A percentile compares a stretch with the other conserved stretches of the same genome.
Conservation (phyloP, 1,140 invertebrate species). For the Lordiphosa collinella region DNA sequence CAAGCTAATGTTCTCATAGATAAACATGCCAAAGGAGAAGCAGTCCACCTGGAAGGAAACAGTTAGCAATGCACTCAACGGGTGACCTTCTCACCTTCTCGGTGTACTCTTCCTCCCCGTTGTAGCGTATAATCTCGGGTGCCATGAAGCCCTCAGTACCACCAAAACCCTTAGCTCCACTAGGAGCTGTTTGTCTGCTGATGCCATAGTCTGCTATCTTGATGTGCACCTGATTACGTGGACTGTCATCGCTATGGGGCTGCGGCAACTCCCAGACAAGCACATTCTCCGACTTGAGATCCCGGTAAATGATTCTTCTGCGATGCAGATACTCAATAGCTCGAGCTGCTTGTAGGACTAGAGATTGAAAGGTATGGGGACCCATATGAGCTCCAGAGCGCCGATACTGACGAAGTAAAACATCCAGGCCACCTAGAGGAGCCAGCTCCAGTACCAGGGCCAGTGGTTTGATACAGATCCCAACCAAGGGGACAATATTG, state of each 20-base stretch:
- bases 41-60: conserved; percentile 89
- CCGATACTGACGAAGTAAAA: conserved; percentile 89
- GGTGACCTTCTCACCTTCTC: conserved; percentile 87
- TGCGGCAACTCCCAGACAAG: conserved; percentile 95
- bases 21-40: conserved; percentile 99
- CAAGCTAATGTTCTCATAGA: conserved; percentile 96
- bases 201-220: conserved; percentile 98
- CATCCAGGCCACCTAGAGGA: conserved; percentile 92
- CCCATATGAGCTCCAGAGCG: conserved; percentile 90
- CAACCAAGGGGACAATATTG: conserved; percentile 95
- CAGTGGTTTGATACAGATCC: conserved; percentile 92
- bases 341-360: conserved; percentile 94
- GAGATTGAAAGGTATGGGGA: conserved; percentile 89
- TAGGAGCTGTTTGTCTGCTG: conserved; percentile 91
- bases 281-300: conserved; percentile 99
- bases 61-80: too few species aligned
- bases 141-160: conserved; percentile 99
- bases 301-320: conserved; percentile 96
- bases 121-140: conserved; percentile 98
- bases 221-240: conserved; percentile 87
- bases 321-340: conserved; percentile 98
- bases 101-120: conserved; percentile 99
- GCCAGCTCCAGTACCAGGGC: conserved; percentile 95
- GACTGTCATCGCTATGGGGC: conserved; percentile 81
- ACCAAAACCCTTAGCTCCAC: conserved; percentile 97